Evolutionary conservation across 2,113 vertebrate genomes (phyloP), one percentile per base, ranked within the genome.

Genomic region (Anarrhichthys ocellatus): DNA sequence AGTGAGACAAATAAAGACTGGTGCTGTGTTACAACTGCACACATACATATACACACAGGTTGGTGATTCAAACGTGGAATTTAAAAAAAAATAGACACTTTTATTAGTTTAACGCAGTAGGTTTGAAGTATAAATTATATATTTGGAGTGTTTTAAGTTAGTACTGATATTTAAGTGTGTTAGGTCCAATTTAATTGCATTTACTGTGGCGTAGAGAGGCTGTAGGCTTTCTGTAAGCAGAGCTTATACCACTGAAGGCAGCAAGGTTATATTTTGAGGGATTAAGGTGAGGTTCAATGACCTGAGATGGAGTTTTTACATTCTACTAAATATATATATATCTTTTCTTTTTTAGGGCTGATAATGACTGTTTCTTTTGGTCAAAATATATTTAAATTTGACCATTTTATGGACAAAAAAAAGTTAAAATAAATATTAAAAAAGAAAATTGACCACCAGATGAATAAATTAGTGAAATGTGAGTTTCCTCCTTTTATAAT

Each of bases 1-100:
- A 79, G 71, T 38, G 75, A 78, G 88, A 86, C 48, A 86, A 84
- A 91, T 84, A 82, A 77, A 78, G 73, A 59, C 70, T 3, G 3
- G n/a, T 4, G 48, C 72, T 36, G 22, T 22, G 20, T 74, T 18
- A 62, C 54, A 32, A 11, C 61, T 44, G 34, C 34, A 78, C 36
- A 27, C 24, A 54, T 1, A 58, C 32, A 70, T 34, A 38, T 3
- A 76, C 80, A 84, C 71, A 48, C 56, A 70, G 5, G 18, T 0
- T 44, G 14, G 9, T 4, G 7, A 59, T 14, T 59, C 14, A 34
- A 10, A 36, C 17, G 24, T 36, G 27, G 13, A 73, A 61, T 58
- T 13, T 13, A 20, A 17, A 17, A 36, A 69, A 74, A 73, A 42
- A 3, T 27, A 34, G 24, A n/a, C 22, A 24, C 15, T 82, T 15